Evolutionary conservation across 2,888 invertebrate genomes (phyloP).

Genomic region (Incurvaria masculella): DNA sequence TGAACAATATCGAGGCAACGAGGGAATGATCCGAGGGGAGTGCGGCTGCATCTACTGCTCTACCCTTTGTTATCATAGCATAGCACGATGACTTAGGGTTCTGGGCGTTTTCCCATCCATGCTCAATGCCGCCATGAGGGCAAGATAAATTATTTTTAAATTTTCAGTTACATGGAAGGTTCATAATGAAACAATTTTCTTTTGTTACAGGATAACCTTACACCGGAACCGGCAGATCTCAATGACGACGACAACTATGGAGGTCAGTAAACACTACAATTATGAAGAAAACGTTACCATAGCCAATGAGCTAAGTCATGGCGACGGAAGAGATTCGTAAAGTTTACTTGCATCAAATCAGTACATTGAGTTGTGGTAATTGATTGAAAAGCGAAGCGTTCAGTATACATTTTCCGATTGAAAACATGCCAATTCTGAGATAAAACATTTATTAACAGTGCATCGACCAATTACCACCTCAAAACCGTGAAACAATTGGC

Average conservation of each 20-base stretch:
- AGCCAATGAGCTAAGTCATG: background rate
- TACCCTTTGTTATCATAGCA: too few species aligned
- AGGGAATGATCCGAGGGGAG: too few species aligned
- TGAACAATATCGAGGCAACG: too few species aligned
- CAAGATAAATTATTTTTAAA: too few species aligned
- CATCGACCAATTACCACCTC: slow-evolving; percentile 19
- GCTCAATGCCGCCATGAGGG: too few species aligned
- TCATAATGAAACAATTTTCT: too few species aligned
- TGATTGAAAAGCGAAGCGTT: slow-evolving; percentile 21
- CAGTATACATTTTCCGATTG: slow-evolving; percentile 10
- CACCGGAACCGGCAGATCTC: slow-evolving; percentile 66
- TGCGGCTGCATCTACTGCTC: too few species aligned
- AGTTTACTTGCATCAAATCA: slow-evolving; percentile 50
- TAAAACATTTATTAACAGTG: slow-evolving; percentile 27
- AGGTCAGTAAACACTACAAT: slow-evolving; percentile 47
- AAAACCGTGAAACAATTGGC: slow-evolving; percentile 25
- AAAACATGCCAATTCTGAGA: slow-evolving; percentile 5
- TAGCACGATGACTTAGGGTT: too few species aligned
- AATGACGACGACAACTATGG: slow-evolving; percentile 69
- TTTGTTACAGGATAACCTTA: slow-evolving; percentile 68
- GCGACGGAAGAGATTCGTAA: background rate
- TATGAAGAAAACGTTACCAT: background rate
- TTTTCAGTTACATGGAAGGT: too few species aligned
- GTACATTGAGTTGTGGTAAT: slow-evolving; percentile 27
- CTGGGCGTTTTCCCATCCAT: too few species aligned